Evolutionary conservation across 2,113 vertebrate genomes (phyloP), one percentile per base, ranked within the genome.

Genomic region (Centropus bengalensis): DNA sequence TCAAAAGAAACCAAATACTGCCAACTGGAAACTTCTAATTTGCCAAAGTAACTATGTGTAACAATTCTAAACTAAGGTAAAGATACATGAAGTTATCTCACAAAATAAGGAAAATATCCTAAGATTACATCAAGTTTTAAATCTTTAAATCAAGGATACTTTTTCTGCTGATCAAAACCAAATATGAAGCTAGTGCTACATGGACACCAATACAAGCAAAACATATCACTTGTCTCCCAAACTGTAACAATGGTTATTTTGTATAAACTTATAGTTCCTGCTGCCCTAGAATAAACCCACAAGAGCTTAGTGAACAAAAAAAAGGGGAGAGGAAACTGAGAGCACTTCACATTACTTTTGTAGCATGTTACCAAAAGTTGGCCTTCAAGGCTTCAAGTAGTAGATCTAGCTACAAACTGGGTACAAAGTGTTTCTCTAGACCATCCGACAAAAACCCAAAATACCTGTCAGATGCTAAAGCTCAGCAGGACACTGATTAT

Each of bases 381-480:
- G 3, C 47, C 75, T 75, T 88, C 81, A 33, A 88, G 38, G 24
- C 36, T 81, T 88, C 47, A 33, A 21, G 5, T 28, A 32, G 22
- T 55, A 84, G 32, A 77, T 27, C n/a, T 56, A 71, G 56, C 54
- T 45, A 64, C 49, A 30, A 77, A 63, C 20, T 12, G 5, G 21
- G 24, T 47, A 73, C 16, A 69, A 76, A 60, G 19, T 15, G 18
- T 42, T 80, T 67, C 55, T 58, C 56, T 71, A 71, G 55, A 38
- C 26, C 44, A 71, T 8, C 20, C 44, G 28, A 24, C 36, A 66
- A 66, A 74, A 73, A 73, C 24, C 40, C 42, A 89, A 91, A 75
- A 92, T 79, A 93, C 73, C 89, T 86, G 30, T 33, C 84, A 92
- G 66, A 60, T 36, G 67, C 32, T 68, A 64, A 78, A 82, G n/a